These are phyloP conservation scores for Pterostichus niger DNA, from an alignment of 2,888 invertebrate species.

Conservation along the genomic window DNA sequence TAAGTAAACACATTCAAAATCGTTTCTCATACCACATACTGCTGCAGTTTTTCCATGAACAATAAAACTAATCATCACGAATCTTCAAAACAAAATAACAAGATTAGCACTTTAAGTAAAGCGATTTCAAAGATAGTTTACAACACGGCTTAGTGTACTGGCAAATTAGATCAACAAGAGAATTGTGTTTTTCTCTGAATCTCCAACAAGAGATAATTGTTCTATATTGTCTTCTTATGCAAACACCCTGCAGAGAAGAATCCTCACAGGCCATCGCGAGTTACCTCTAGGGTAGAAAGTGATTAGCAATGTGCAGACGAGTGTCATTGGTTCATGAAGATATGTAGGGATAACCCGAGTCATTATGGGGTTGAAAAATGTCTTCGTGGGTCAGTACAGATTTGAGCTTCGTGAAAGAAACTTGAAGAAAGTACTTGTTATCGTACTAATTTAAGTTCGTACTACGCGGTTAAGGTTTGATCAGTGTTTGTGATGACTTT, in stretches of 20 bases:
- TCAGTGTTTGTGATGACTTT: too few species aligned
- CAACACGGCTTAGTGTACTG: neutral
- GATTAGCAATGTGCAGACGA: slow-evolving; percentile 6
- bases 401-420: neutral
- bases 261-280: too few species aligned
- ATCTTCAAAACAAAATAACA: neutral
- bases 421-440: slow-evolving; percentile 18
- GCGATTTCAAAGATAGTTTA: slow-evolving; percentile 9
- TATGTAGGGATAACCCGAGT: slow-evolving; percentile 5
- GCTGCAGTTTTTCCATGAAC: neutral
- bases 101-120: slow-evolving; percentile 27
- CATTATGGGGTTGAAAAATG: neutral
- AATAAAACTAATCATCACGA: neutral
- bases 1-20: too few species aligned
- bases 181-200: neutral
- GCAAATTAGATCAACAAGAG: neutral
- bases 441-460: too few species aligned
- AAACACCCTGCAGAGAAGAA: neutral
- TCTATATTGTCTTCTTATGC: neutral
- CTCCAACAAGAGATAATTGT: too few species aligned
- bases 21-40: neutral
- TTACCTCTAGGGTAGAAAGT: neutral
- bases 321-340: slow-evolving; percentile 8
- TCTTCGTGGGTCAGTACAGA: neutral
- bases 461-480: too few species aligned